Base-by-base conservation (phyloP, 2,113 vertebrate species). In the Suncus etruscus region DNA sequence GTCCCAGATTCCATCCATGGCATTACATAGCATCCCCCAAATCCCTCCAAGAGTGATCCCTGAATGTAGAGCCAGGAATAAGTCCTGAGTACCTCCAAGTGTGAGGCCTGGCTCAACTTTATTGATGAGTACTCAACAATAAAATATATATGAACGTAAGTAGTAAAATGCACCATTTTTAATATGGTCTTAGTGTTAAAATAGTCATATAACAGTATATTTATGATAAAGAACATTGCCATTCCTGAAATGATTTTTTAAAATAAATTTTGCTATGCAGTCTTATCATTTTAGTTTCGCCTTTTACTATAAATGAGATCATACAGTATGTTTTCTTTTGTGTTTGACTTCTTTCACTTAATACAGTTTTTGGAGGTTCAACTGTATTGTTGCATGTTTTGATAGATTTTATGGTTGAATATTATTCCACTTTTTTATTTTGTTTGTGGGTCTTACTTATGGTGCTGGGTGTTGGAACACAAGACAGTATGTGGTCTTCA, bases 141-240 rank as follows among this genome's bases (percentile, higher is more conserved):
- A 54, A 54, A 14, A 54, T 54, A 22, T 7, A 65, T 25, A 65
- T 65, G 22, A 8, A 65, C 22, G 27, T 83, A 79, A 54, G 79
- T 72, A 11, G 18, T 54, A 14, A 61, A 22, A 61, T 20, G 58
- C 58, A 61, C 58, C 58, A 61, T 1, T 61, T 61, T 61, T 61
- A 61, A 22, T 61, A 54, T 54, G 12, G 18, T 54, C 54, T 54
- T 91, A 51, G 8, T 73, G 80, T 80, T 86, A 39, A 79, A 91
- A 31, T 45, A 73, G 68, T 45, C 45, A n/a, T 66, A 14, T 80
- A 27, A 74, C 8, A 66, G 54, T 22, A 29, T 7, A 48, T 3
- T 86, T 31, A 45, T 72, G 31, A n/a, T 80, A 45, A 9, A 86
- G 25, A 86, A 74, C 75, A 80, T 91, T 65, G n/a, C 31, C 10